phyloP scores from a whole-genome alignment of 64 coral and sea anemone species.

The Dendrophyllia cribrosa region DNA sequence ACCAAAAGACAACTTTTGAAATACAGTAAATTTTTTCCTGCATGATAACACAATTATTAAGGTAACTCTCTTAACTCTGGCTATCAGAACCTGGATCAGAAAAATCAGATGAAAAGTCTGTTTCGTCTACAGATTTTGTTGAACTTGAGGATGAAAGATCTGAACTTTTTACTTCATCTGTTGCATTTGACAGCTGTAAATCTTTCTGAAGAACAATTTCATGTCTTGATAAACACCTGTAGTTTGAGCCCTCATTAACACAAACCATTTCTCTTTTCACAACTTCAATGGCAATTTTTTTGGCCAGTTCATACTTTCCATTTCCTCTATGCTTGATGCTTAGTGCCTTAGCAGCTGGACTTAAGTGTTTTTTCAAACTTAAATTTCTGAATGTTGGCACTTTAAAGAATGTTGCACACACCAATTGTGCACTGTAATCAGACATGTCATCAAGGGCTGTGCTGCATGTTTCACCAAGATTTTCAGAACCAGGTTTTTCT shows the following conservation, averaged over 20 bases:
- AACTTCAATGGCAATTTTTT: not conserved
- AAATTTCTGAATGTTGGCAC: not conserved
- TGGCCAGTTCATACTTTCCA: slow-evolving; percentile 6
- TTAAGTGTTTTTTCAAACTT: not conserved
- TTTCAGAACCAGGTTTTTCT: not conserved
- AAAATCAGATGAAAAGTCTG: not conserved
- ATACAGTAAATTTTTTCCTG: too few relatives aligned
- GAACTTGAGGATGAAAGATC: not conserved
- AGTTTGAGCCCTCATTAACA: not conserved
- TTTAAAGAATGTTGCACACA: not conserved
- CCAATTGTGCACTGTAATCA: not conserved
- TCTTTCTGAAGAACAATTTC: not conserved
- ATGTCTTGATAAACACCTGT: not conserved
- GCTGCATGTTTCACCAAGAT: not conserved
- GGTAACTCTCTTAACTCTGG: too few relatives aligned
- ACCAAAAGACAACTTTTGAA: too few relatives aligned
- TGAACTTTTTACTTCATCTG: not conserved
- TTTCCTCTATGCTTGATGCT: not conserved
- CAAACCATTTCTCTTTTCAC: not conserved
- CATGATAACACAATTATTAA: too few relatives aligned
- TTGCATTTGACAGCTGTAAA: not conserved
- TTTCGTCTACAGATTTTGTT: not conserved
- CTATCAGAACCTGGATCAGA: too few relatives aligned
- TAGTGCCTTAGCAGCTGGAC: not conserved
- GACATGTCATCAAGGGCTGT: not conserved